Base-by-base conservation (phyloP, 2,797 vertebrate species). In the Thamnophis elegans region DNA sequence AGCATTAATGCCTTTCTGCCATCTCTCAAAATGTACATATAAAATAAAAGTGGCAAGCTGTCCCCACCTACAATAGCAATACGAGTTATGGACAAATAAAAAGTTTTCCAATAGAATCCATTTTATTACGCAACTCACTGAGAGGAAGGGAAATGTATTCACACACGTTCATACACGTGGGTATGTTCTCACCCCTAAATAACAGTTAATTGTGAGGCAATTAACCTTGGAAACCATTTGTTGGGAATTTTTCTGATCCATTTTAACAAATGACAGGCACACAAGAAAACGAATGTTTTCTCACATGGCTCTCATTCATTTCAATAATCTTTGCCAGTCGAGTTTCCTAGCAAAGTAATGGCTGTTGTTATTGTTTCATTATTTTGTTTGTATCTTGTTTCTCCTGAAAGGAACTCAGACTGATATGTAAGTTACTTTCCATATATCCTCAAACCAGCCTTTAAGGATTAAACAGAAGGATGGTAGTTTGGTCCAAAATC, bases 11-110 rank as follows among this genome's bases (percentile, higher is more conserved):
- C 98, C 98, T 97, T 98, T 98, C 97, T 98, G 97, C 99, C 98
- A 99, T 99, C 99, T 99, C 98, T 98, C 98, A 98, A 98, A 98
- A 98, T 96, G 97, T 98, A 97, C 97, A 98, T 98, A 97, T 97
- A 97, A 98, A 98, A 98, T 98, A 98, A 98, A 97, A 97, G 97
- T 97, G 96, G 97, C 98, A 98, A 98, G 98, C 98, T 98, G 98
- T 98, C 98, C 98, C 97, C 97, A 96, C 96, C 94, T 95, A 97
- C 97, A 62, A 97, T 96, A 93, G 92, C 90, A 97, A 97, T 97
- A 98, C 97, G 96, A 98, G 97, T 98, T 98, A 97, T 96, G 97
- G 97, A 97, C 97, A 97, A 97, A 97, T 97, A 95, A 96, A 95
- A 97, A 98, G 97, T 98, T 97, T 86, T 86, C 47, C 42, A 6